Percentiles rank a stretch among this genome's conserved stretches.
These are phyloP conservation scores for Varecia variegata DNA, from an alignment of 2,797 vertebrate genomes.

Conservation along the genomic window DNA sequence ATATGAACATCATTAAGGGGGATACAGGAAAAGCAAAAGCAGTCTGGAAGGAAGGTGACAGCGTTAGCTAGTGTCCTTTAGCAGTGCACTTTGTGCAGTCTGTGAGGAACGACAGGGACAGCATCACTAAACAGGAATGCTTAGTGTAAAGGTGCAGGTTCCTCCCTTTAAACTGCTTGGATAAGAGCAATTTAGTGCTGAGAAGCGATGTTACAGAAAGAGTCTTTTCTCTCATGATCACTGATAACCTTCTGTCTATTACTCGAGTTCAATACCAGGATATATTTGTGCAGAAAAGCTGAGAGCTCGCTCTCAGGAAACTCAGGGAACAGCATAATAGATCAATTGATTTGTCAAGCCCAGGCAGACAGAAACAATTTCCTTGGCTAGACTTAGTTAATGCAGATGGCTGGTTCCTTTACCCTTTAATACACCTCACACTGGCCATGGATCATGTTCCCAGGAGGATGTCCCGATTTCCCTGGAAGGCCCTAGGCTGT, in stretches of 20 bases:
- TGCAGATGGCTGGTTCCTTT: constrained; percentile 48
- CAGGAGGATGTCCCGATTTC: background rate
- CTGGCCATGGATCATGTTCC: background rate
- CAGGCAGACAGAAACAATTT: constrained; percentile 69
- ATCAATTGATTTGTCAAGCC: constrained; percentile 69
- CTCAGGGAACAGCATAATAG: background rate
- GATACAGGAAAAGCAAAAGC: background rate
- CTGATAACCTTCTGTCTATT: constrained; percentile 44
- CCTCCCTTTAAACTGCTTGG: background rate
- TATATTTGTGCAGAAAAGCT: constrained; percentile 43
- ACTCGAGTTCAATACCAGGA: background rate
- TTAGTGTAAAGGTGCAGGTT: background rate
- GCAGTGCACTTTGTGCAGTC: background rate
- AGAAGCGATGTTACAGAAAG: background rate
- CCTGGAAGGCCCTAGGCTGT: background rate
- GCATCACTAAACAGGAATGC: no score
- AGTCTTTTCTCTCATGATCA: background rate
- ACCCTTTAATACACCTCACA: constrained; percentile 61
- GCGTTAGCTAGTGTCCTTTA: background rate
- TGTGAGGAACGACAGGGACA: background rate
- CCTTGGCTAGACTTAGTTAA: constrained; percentile 64
- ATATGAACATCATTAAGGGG: background rate
- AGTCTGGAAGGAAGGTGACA: background rate
- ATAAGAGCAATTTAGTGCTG: background rate
- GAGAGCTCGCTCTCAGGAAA: constrained; percentile 21